Evolutionary conservation across 2,888 invertebrate species (phyloP).

Genomic region (Hyalella azteca): DNA sequence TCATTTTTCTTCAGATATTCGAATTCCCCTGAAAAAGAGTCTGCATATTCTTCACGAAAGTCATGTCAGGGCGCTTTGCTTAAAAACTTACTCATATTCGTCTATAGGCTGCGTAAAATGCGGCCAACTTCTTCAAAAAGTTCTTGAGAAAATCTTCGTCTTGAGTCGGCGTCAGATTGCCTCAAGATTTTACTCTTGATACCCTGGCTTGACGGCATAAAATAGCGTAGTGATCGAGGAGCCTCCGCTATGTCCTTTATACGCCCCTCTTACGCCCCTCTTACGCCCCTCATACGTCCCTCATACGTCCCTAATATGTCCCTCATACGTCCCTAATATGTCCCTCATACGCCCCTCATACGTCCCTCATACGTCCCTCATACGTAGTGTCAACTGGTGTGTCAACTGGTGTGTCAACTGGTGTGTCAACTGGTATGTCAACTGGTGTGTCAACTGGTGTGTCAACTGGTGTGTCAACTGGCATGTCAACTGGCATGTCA

Average conservation of each 20-base stretch:
- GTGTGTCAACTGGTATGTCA: too few relatives aligned
- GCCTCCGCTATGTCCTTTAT: neutral
- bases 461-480: too few relatives aligned
- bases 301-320: too few relatives aligned
- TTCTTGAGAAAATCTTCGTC: conserved; percentile 1
- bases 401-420: too few relatives aligned
- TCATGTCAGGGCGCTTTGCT: neutral
- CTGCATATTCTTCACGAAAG: conserved; percentile 2
- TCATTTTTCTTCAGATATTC: neutral
- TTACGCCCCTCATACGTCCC: neutral
- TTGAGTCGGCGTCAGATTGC: neutral
- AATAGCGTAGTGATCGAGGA: too few relatives aligned
- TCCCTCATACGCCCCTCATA: too few relatives aligned
- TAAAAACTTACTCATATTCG: neutral
- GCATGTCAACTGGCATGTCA: too few relatives aligned
- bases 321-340: too few relatives aligned
- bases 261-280: neutral
- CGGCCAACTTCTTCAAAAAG: neutral
- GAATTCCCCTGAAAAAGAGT: neutral
- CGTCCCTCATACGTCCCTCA: too few relatives aligned
- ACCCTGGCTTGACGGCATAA: too few relatives aligned
- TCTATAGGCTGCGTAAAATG: conserved; percentile 8
- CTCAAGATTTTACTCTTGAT: neutral
- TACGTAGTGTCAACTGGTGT: too few relatives aligned
- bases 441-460: too few relatives aligned